Evolutionary conservation across 92 coral and sea anemone genomes (phyloP).

Genomic region (Epizoanthus rinbou): DNA sequence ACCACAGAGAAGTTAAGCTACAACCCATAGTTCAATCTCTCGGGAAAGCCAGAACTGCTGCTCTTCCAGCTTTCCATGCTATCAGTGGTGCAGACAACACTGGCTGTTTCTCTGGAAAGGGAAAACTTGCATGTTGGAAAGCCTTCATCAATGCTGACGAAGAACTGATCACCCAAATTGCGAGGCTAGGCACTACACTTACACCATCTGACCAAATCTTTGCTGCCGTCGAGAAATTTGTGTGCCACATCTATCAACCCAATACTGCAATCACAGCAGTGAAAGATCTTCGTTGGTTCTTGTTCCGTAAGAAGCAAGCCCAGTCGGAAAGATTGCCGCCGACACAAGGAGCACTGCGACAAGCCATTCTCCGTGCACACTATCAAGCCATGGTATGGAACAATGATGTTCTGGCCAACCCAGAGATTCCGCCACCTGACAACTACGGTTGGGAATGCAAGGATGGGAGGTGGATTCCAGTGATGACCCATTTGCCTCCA

Average conservation of each 20-base stretch:
- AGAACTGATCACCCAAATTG: slow-evolving; percentile 11
- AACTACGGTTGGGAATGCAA: slow-evolving; percentile 35
- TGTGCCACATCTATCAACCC: slow-evolving; percentile 26
- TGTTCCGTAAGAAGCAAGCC: slow-evolving; percentile 43
- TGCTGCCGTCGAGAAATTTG: slow-evolving; percentile 38
- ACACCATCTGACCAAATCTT: slow-evolving; percentile 7
- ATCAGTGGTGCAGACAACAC: slow-evolving; percentile 46
- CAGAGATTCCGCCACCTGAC: slow-evolving; percentile 32
- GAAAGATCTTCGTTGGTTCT: slow-evolving; percentile 25
- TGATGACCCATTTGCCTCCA: slow-evolving; percentile 12
- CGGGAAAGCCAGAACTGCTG: slow-evolving; percentile 41
- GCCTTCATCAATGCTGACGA: slow-evolving; percentile 33
- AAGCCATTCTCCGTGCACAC: slow-evolving; percentile 41
- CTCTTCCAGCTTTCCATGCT: slow-evolving; percentile 54
- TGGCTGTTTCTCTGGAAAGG: slow-evolving; percentile 38
- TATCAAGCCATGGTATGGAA: slow-evolving; percentile 42
- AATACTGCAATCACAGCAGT: slow-evolving; percentile 6
- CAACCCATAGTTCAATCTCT: slow-evolving; percentile 47
- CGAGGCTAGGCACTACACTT: slow-evolving; percentile 23
- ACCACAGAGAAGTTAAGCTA: slow-evolving; percentile 20
- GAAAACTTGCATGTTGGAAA: slow-evolving; percentile 43
- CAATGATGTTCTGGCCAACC: slow-evolving; percentile 27
- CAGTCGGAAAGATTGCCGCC: slow-evolving; percentile 45
- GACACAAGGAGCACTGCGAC: slow-evolving; percentile 29
- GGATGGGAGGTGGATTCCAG: slow-evolving; percentile 15